phyloP scores from a whole-genome alignment of 2,797 vertebrate species.

The Philypnodon macrostomus region DNA sequence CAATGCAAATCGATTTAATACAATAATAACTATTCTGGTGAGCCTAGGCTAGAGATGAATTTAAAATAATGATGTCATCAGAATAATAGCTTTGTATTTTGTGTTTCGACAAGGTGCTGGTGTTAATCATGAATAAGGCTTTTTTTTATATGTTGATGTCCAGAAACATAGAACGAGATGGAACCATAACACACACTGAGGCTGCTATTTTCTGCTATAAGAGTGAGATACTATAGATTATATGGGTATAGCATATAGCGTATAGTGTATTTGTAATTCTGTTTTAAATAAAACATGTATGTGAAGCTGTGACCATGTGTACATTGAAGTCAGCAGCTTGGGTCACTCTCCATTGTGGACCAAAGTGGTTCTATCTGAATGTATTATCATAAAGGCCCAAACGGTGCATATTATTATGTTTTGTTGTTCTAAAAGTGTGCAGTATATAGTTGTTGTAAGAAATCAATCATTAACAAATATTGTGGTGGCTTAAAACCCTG shows the following conservation, averaged over 20 bases:
- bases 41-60: neutral
- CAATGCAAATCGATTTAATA: slow-evolving; percentile 12
- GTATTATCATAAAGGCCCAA: slow-evolving; percentile 56
- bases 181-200: slow-evolving; percentile 8
- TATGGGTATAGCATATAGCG: slow-evolving; percentile 14
- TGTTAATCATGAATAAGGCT: slow-evolving; percentile 1
- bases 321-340: slow-evolving; percentile 52
- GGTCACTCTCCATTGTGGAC: slow-evolving; percentile 48
- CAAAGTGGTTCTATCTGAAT: slow-evolving; percentile 67
- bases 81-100: slow-evolving; percentile 5
- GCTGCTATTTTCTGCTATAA: slow-evolving; percentile 9
- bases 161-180: too few species aligned
- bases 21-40: neutral
- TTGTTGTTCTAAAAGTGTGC: slow-evolving; percentile 44
- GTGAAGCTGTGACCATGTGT: slow-evolving; percentile 49
- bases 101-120: neutral
- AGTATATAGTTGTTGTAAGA: slow-evolving; percentile 46
- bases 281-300: slow-evolving; percentile 36
- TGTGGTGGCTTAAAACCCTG: slow-evolving; percentile 46
- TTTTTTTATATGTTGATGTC: neutral
- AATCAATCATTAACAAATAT: slow-evolving; percentile 34
- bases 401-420: slow-evolving; percentile 23
- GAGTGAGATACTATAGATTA: slow-evolving; percentile 8
- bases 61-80: neutral
- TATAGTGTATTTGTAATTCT: slow-evolving; percentile 39